Percentiles rank a stretch among this genome's conserved stretches.
These are phyloP conservation scores for Tetragonisca angustula DNA, from an alignment of 2,888 invertebrate species.

Conservation along the genomic window DNA sequence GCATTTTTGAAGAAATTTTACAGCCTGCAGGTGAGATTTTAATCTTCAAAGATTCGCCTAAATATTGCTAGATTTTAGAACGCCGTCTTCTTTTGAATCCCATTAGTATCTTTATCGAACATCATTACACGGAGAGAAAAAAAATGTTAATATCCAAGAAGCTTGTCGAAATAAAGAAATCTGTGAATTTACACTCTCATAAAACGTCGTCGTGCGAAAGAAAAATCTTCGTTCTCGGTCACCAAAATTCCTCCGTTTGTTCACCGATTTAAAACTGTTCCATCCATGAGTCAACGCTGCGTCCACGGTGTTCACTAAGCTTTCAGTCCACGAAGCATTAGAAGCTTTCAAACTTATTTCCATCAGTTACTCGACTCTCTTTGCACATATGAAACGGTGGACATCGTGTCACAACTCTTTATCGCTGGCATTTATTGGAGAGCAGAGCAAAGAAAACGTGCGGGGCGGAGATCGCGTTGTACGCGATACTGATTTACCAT, in stretches of 20 bases:
- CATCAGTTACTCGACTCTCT: background rate
- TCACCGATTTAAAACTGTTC: background rate
- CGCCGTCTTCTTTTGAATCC: background rate
- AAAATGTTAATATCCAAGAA: background rate
- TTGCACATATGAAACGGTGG: background rate
- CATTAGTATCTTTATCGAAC: background rate
- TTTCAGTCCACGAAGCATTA: background rate
- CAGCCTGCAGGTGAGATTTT: background rate
- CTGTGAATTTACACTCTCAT: background rate
- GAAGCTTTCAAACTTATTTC: background rate
- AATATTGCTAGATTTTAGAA: rapidly evolving
- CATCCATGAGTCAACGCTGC: background rate
- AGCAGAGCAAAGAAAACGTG: conserved; percentile 23
- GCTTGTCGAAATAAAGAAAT: background rate
- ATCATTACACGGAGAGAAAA: background rate
- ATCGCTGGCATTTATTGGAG: conserved; percentile 13
- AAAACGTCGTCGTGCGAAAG: background rate
- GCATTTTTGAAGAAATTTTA: no score
- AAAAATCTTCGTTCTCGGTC: background rate
- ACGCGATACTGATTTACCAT: conserved; percentile 21
- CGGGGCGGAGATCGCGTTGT: background rate
- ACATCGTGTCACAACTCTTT: background rate
- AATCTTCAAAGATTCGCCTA: background rate
- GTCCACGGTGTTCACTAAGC: background rate
- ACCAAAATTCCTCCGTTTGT: background rate